A percentile compares a stretch with the other conserved stretches of the same genome.
phyloP scores from a whole-genome alignment of 2,888 invertebrate species.

The Eustalomyia histrio region DNA sequence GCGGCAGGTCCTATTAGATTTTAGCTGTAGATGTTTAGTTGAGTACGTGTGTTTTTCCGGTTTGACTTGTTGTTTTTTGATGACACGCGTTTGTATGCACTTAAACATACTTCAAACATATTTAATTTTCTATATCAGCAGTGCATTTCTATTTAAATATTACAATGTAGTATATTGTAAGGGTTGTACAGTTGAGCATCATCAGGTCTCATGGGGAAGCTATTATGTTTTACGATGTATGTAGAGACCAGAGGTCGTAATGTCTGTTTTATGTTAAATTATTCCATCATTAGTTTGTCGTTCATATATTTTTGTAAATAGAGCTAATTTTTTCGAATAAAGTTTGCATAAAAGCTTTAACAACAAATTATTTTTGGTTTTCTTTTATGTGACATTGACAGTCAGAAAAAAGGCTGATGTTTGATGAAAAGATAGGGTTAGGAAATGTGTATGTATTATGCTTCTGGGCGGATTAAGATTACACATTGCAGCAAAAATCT shows the following conservation, averaged over 20 bases:
- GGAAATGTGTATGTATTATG: constrained; percentile 1
- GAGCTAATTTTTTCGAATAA: constrained; percentile 50
- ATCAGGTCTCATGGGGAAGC: neutral
- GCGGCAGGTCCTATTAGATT: constrained; percentile 55
- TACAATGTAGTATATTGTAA: constrained; percentile 28
- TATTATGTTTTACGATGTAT: constrained; percentile 7
- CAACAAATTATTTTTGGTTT: constrained; percentile 31
- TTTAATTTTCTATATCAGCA: constrained; percentile 5
- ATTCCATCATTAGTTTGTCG: constrained; percentile 56
- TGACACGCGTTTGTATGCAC: constrained; percentile 72
- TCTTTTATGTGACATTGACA: neutral
- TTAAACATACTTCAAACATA: constrained; percentile 47
- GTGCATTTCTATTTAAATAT: constrained; percentile 40
- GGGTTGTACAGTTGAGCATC: constrained; percentile 42
- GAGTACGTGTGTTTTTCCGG: constrained; percentile 67
- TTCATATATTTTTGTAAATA: constrained; percentile 55
- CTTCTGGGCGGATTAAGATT: constrained; percentile 28
- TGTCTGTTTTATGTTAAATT: constrained; percentile 43
- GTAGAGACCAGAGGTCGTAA: neutral
- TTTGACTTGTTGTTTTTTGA: constrained; percentile 75
- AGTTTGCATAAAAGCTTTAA: constrained; percentile 50
- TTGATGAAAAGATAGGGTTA: neutral
- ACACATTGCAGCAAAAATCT: constrained; percentile 53
- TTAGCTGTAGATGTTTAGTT: constrained; percentile 37
- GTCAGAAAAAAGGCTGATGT: constrained; percentile 10